A percentile compares a stretch with the other conserved stretches of the same genome.
phyloP scores from a whole-genome alignment of 2,113 vertebrate species.

The Gadus chalcogrammus region DNA sequence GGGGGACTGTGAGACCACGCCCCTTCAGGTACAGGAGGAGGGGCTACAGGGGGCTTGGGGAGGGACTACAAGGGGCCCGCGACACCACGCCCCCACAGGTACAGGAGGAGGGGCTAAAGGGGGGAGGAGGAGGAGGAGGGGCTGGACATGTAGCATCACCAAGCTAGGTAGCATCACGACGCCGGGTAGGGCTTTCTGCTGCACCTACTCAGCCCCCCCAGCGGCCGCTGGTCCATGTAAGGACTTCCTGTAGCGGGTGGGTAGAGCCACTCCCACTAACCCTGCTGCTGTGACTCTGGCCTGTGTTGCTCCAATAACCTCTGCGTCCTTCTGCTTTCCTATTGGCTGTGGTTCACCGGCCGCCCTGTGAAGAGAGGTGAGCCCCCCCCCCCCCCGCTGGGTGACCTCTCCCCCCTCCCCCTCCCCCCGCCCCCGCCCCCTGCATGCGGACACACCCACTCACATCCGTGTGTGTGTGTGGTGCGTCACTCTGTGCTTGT shows the following conservation, averaged over 20 bases:
- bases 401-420: neutral
- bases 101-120: too few species aligned
- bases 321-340: constrained; percentile 26
- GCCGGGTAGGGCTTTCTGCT: too few species aligned
- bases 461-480: neutral
- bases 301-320: constrained; percentile 24
- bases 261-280: neutral
- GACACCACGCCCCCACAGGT: too few species aligned
- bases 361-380: constrained; percentile 62
- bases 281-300: neutral
- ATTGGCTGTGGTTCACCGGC: constrained; percentile 25
- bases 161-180: too few species aligned
- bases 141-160: too few species aligned
- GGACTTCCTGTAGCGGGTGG: neutral
- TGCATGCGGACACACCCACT: neutral
- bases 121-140: too few species aligned
- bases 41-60: too few species aligned
- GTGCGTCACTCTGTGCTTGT: too few species aligned
- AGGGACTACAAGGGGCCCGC: too few species aligned
- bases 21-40: too few species aligned
- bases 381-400: constrained; percentile 1
- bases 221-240: neutral
- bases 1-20: too few species aligned
- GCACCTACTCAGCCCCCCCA: too few species aligned
- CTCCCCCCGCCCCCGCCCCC: neutral